Conservation (phyloP, 2,113 vertebrate genomes). For the Nyctereutes procyonoides region DNA sequence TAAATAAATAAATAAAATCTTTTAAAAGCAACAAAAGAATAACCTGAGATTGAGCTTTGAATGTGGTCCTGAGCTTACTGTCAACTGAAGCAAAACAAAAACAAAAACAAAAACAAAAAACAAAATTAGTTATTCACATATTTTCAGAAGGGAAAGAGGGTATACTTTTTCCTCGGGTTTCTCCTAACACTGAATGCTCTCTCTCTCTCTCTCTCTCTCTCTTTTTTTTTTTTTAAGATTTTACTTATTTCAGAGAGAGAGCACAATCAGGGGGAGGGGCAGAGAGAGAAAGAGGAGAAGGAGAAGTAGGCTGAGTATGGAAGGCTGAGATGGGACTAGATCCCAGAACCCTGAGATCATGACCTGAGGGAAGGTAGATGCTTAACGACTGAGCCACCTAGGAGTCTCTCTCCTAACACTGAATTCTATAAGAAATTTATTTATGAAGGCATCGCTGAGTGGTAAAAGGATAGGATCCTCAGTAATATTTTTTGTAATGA, state of each 20-base stretch:
- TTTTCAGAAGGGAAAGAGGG: not conserved
- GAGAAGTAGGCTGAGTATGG: too few species aligned
- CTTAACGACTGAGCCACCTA: too few species aligned
- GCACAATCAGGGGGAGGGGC: too few species aligned
- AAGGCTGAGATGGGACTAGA: too few species aligned
- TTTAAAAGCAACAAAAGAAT: not conserved
- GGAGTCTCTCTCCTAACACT: not conserved
- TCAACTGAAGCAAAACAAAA: not conserved
- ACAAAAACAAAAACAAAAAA: not conserved
- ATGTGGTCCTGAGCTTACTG: not conserved
- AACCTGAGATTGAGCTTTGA: not conserved
- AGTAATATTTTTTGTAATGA: not conserved
- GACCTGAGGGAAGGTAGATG: too few species aligned
- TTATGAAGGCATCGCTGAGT: not conserved
- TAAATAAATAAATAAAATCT: too few species aligned
- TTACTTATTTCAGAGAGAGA: too few species aligned
- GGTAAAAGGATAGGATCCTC: not conserved
- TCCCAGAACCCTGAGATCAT: too few species aligned
- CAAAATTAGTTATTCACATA: not conserved
- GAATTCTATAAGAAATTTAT: conserved; percentile 5
- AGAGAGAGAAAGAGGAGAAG: too few species aligned
- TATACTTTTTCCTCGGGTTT: not conserved
- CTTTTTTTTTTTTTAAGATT: too few species aligned
- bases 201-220: too few species aligned
- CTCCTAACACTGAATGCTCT: not conserved